A percentile compares a stretch with the other conserved stretches of the same genome.
These are phyloP conservation scores for Trididemnum nubilum DNA, from an alignment of 23 tunicate genomes.

Conservation along the genomic window DNA sequence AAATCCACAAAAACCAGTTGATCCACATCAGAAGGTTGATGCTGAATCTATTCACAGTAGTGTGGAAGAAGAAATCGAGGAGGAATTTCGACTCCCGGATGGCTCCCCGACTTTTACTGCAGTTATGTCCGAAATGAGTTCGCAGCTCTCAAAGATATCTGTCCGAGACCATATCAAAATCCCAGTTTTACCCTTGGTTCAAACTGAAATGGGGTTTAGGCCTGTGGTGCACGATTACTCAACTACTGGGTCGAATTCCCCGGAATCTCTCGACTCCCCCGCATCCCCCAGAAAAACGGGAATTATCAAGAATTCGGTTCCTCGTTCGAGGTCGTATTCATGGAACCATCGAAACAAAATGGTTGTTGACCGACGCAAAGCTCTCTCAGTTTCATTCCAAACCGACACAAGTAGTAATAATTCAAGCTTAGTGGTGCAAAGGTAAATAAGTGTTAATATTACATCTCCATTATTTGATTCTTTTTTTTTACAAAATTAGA, in stretches of 20 bases:
- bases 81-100: slow-evolving; percentile 53
- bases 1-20: too few species aligned
- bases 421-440: slow-evolving; percentile 25
- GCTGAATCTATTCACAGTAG: neutral
- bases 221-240: neutral
- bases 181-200: slow-evolving; percentile 10
- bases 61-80: slow-evolving; percentile 30
- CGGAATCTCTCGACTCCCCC: slow-evolving; percentile 20
- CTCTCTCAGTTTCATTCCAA: neutral
- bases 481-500: too few species aligned
- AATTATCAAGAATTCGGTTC: neutral
- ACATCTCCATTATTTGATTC: too few species aligned
- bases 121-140: slow-evolving; percentile 50
- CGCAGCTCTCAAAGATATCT: neutral
- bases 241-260: neutral
- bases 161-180: slow-evolving; percentile 37
- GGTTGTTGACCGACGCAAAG: slow-evolving; percentile 40
- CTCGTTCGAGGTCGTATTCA: slow-evolving; percentile 36
- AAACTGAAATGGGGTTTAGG: neutral
- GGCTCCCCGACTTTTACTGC: slow-evolving; percentile 70
- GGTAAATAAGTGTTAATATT: slow-evolving; percentile 19
- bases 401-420: slow-evolving; percentile 24
- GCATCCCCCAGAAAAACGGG: slow-evolving; percentile 18
- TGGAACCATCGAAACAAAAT: slow-evolving; percentile 60
- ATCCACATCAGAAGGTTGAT: too few species aligned